Conservation (phyloP, 1,140 invertebrate species). For the Popillia japonica region DNA sequence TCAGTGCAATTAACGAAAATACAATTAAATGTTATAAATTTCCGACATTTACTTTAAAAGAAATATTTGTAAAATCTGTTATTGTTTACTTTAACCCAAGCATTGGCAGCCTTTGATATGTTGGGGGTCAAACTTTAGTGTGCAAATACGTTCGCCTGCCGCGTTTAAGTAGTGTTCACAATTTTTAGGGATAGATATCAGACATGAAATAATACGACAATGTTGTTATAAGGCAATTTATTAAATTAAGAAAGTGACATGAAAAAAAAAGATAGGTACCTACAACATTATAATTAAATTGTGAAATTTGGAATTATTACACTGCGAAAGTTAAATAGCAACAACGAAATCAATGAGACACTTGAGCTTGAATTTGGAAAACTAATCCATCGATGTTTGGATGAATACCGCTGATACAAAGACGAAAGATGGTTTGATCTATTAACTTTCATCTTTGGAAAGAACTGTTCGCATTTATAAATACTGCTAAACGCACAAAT, state of each 20-base stretch:
- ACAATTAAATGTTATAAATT: too few relatives aligned
- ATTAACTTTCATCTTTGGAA: neutral
- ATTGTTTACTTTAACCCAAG: too few relatives aligned
- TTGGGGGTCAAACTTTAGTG: neutral
- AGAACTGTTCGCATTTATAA: constrained; percentile 4
- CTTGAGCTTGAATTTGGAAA: constrained; percentile 5
- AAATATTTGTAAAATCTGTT: too few relatives aligned
- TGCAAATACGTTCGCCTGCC: neutral
- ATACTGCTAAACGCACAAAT: neutral
- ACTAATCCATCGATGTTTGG: constrained; percentile 3
- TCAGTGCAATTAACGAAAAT: too few relatives aligned
- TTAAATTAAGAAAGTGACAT: neutral
- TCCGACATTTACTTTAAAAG: too few relatives aligned
- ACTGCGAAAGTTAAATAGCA: neutral
- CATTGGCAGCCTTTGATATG: neutral
- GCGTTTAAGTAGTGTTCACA: neutral
- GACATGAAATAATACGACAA: neutral
- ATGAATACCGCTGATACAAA: neutral
- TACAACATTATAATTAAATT: constrained; percentile 6
- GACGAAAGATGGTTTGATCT: neutral
- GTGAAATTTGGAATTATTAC: constrained; percentile 11
- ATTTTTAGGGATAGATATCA: neutral
- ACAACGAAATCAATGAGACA: neutral
- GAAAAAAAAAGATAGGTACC: neutral
- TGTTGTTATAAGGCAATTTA: neutral